These are phyloP conservation scores for Eupithecia subfuscata DNA, from an alignment of 2,888 invertebrate species.

Conservation along the genomic window DNA sequence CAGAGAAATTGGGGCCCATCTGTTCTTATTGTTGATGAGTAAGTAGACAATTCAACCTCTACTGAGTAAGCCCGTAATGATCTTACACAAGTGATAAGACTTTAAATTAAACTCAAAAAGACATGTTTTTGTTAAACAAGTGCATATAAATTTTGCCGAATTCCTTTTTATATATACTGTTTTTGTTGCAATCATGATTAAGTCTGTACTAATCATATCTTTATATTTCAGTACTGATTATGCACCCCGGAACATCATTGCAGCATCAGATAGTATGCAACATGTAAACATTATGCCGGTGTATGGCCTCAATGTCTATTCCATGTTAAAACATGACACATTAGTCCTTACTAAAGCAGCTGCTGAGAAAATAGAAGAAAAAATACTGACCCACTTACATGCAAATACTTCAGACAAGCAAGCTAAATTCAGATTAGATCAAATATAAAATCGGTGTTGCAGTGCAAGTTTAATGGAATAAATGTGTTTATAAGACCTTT, in stretches of 20 bases:
- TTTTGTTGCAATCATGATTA: neutral
- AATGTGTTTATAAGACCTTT: neutral
- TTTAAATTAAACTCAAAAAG: too few relatives aligned
- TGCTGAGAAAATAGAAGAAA: constrained; percentile 92
- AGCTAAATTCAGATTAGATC: constrained; percentile 85
- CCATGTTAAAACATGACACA: constrained; percentile 98
- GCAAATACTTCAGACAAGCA: constrained; percentile 79
- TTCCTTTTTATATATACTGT: too few relatives aligned
- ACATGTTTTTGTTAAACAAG: too few relatives aligned
- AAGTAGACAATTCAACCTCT: constrained; percentile 63
- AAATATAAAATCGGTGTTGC: constrained; percentile 67
- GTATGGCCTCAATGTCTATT: constrained; percentile 97
- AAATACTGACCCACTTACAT: constrained; percentile 88
- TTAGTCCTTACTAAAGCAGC: constrained; percentile 94
- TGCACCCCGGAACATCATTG: constrained; percentile 94
- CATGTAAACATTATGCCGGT: constrained; percentile 97
- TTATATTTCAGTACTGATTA: constrained; percentile 87
- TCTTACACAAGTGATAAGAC: too few relatives aligned
- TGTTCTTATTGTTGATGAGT: constrained; percentile 96
- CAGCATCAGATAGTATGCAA: constrained; percentile 90
- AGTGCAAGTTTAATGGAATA: neutral
- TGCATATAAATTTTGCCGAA: too few relatives aligned
- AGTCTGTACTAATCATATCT: constrained; percentile 1
- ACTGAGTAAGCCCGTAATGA: too few relatives aligned
- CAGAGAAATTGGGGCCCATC: constrained; percentile 98